Percentiles rank a stretch among this genome's conserved stretches.
These are phyloP conservation scores for Pycnonotus jocosus DNA, from an alignment of 2,113 vertebrate species.

Conservation along the genomic window DNA sequence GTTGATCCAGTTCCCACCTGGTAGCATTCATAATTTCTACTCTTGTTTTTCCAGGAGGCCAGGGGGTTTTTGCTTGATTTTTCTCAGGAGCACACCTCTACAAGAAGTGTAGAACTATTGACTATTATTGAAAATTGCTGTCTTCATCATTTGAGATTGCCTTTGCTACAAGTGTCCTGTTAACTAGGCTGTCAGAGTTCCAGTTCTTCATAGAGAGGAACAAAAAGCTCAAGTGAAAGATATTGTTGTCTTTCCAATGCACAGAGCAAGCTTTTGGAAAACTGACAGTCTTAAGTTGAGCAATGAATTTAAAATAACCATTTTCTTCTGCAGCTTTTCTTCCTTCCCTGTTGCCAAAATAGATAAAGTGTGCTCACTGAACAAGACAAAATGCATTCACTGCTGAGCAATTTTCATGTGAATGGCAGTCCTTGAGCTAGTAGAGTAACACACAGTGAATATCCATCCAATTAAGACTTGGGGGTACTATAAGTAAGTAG, in stretches of 20 bases:
- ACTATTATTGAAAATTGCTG: background rate
- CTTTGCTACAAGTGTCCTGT: background rate
- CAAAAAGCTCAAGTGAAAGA: slow-evolving; percentile 16
- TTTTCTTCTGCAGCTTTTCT: slow-evolving; percentile 44
- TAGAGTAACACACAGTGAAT: background rate
- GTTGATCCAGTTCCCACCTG: background rate
- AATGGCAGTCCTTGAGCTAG: slow-evolving; percentile 66
- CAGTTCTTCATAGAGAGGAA: background rate
- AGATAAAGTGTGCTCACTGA: slow-evolving; percentile 28
- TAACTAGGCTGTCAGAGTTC: background rate
- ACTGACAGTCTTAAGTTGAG: slow-evolving; percentile 13
- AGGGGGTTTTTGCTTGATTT: background rate
- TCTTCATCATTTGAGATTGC: background rate
- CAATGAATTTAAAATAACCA: slow-evolving; percentile 49
- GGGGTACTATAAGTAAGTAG: background rate
- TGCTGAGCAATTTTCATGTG: slow-evolving; percentile 52
- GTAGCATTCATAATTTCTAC: background rate
- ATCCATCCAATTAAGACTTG: slow-evolving; percentile 46
- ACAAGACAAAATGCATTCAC: slow-evolving; percentile 43
- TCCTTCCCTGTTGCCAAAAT: background rate
- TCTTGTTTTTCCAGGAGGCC: background rate
- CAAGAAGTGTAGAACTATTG: background rate
- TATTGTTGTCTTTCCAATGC: background rate
- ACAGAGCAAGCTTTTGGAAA: slow-evolving; percentile 23
- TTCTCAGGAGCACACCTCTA: background rate